Base-by-base conservation (phyloP, 2,113 vertebrate species). In the Ciconia stormi region DNA sequence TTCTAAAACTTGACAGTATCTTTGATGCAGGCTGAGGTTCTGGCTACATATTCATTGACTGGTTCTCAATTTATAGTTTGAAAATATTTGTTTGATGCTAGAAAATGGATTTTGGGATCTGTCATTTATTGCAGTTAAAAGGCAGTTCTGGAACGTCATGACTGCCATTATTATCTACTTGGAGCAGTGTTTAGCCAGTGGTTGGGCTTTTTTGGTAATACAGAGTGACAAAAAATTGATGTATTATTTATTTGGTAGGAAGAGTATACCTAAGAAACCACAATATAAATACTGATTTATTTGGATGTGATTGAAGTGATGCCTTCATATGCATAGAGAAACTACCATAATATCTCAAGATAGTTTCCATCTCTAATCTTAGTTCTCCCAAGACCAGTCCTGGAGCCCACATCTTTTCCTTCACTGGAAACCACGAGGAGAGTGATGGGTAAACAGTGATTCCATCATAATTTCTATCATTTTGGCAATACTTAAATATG, bases 361-460 rank as follows among this genome's bases (percentile, higher is more conserved):
- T 10, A 80, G 32, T 80, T 92, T 95, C 53, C 9, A 19, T 94
- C 76, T 91, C 77, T 87, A 21, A 93, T 65, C 80, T 81, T 84
- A 96, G 93, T n/a, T 95, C 38, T 77, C 30, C 84, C 63, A 3
- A 91, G 72, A 87, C 90, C 55, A 53, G 34, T 77, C 63, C 21
- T 89, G 93, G 72, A 94, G 42, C 32, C 90, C 47, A 70, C 81
- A 40, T 30, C 59, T 71, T 73, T 91, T 74, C 77, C 95, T 61
- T 58, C 91, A 30, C 72, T 78, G 87, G 69, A 93, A 95, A 91
- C 69, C 42, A 84, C 3, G 0, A 93, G 32, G 65, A 74, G 36
- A 78, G 46, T 58, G 9, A 91, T 61, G 49, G 87, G 81, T 97
- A 97, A 95, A 97, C n/a, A 46, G 7, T 49, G 14, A 83, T 87